Evolutionary conservation across 2,797 vertebrate genomes (phyloP).

Genomic region (Kryptopterus vitreolus): DNA sequence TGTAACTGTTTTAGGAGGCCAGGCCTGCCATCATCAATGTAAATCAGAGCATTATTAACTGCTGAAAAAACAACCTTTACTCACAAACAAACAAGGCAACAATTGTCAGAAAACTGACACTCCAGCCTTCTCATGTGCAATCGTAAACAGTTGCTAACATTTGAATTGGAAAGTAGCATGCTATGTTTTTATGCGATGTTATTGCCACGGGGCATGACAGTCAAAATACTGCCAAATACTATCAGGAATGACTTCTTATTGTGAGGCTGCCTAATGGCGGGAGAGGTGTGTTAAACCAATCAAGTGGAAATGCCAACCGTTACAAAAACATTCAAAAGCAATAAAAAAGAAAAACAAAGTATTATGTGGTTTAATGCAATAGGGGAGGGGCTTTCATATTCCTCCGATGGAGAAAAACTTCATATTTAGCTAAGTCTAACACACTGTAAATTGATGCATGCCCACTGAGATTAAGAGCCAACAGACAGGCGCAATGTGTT

Average conservation of each 20-base stretch:
- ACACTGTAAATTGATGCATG: not conserved
- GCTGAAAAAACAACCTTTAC: conserved; percentile 1
- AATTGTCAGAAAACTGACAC: not conserved
- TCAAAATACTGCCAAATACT: not conserved
- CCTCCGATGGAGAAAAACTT: conserved; percentile 8
- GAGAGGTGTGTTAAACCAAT: not conserved
- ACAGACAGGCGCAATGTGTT: not conserved
- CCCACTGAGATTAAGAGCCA: conserved; percentile 7
- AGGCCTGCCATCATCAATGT: conserved; percentile 4
- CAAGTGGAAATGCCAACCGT: not conserved
- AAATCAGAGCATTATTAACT: conserved; percentile 1
- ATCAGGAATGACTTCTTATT: not conserved
- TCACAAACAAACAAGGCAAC: conserved; percentile 4
- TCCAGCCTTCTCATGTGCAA: not conserved
- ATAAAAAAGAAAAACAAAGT: too few relatives aligned
- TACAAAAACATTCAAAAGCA: too few relatives aligned
- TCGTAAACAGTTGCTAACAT: conserved; percentile 27
- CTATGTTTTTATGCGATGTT: conserved; percentile 28
- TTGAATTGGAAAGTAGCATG: conserved; percentile 26
- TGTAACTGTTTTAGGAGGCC: conserved; percentile 39
- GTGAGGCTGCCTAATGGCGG: not conserved
- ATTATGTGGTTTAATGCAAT: not conserved
- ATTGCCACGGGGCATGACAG: not conserved
- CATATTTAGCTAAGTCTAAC: conserved; percentile 25
- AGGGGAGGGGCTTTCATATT: not conserved